A percentile compares a stretch with the other conserved stretches of the same genome.
phyloP scores from a whole-genome alignment of 2,888 invertebrate species.

The Frankliniella fusca region DNA sequence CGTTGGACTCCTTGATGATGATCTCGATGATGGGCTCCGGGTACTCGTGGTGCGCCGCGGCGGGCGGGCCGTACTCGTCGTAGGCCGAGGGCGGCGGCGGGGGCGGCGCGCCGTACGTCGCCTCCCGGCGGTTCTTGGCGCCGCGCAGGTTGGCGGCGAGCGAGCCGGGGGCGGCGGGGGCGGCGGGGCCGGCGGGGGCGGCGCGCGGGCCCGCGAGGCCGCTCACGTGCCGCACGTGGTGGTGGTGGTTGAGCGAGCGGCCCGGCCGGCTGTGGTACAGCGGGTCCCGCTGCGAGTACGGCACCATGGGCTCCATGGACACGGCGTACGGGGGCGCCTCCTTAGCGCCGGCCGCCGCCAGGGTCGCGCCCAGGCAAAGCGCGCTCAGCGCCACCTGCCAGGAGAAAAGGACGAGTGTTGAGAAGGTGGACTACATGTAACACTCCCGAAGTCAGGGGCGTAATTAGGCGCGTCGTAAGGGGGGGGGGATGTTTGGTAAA shows the following conservation, averaged over 20 bases:
- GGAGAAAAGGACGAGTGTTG: background rate
- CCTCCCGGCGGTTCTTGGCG: slow-evolving; percentile 29
- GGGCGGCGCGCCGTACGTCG: slow-evolving; percentile 47
- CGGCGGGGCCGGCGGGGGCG: slow-evolving; percentile 15
- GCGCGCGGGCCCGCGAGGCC: slow-evolving; percentile 31
- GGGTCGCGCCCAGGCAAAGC: background rate
- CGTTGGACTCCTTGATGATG: slow-evolving; percentile 85
- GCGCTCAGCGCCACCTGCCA: background rate
- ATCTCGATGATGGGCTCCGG: slow-evolving; percentile 90
- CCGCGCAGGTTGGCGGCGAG: background rate
- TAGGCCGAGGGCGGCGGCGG: slow-evolving; percentile 50
- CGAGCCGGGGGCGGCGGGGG: slow-evolving; percentile 17
- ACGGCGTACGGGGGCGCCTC: slow-evolving; percentile 67
- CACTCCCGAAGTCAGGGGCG: no score
- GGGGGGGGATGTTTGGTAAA: no score
- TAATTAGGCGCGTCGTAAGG: no score
- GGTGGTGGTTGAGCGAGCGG: slow-evolving; percentile 40
- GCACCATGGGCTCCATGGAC: slow-evolving; percentile 74
- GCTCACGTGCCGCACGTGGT: slow-evolving; percentile 41
- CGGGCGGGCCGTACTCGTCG: slow-evolving; percentile 43
- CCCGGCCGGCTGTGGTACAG: slow-evolving; percentile 58
- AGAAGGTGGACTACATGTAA: no score
- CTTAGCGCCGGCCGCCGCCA: slow-evolving; percentile 34
- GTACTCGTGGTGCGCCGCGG: slow-evolving; percentile 62
- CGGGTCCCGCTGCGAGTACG: slow-evolving; percentile 75